phyloP scores from a whole-genome alignment of 2,113 vertebrate species.

The Bettongia penicillata region DNA sequence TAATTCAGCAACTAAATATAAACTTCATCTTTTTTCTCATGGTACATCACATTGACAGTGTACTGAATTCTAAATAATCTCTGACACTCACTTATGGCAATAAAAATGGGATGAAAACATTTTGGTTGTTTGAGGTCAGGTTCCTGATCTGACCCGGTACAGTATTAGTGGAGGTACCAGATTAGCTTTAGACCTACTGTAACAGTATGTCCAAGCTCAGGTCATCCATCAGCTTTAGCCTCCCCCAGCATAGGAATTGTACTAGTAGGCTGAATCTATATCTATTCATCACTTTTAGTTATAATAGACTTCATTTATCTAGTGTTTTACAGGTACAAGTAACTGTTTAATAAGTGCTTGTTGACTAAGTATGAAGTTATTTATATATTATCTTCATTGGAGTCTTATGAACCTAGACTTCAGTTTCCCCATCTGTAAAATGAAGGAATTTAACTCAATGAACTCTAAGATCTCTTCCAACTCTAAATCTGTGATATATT shows the following conservation, averaged over 20 bases:
- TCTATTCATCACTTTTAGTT: not conserved
- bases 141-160: not conserved
- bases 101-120: not conserved
- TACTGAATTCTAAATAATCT: not conserved
- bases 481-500: not conserved
- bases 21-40: not conserved
- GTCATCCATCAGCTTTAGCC: not conserved
- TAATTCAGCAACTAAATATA: not conserved
- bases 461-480: not conserved
- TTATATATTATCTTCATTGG: not conserved
- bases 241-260: not conserved
- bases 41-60: not conserved
- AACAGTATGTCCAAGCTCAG: not conserved
- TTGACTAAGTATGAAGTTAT: not conserved
- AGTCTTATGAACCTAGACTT: not conserved
- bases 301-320: not conserved
- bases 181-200: not conserved
- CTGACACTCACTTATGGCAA: not conserved
- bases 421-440: not conserved
- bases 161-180: not conserved
- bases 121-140: not conserved
- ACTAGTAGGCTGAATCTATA: not conserved
- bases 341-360: not conserved
- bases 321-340: not conserved
- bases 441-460: not conserved